Conservation (phyloP, 2,888 invertebrate genomes). For the Trimorus sp. region DNA sequence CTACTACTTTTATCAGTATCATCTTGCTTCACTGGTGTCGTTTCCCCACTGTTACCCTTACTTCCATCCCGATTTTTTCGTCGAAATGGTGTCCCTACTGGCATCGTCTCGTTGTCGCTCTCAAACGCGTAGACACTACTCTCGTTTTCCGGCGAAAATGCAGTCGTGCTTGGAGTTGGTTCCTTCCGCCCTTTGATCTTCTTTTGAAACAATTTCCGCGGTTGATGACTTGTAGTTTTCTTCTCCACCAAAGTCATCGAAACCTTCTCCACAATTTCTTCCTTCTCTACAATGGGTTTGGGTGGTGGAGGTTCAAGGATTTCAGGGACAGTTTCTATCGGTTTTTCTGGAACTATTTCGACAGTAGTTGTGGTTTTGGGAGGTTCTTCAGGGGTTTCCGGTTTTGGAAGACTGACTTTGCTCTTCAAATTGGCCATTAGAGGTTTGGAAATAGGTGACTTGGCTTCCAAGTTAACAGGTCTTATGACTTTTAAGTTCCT, state of each 20-base stretch:
- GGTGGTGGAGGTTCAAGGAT: not conserved
- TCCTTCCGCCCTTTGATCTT: conserved; percentile 83
- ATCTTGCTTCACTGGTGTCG: conserved; percentile 50
- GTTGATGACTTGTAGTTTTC: conserved; percentile 78
- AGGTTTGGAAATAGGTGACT: conserved; percentile 17
- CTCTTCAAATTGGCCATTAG: conserved; percentile 15
- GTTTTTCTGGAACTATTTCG: conserved; percentile 15
- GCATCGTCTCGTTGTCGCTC: conserved; percentile 84
- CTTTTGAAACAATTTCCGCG: conserved; percentile 84
- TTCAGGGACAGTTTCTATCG: conserved; percentile 17
- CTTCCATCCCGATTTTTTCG: conserved; percentile 76
- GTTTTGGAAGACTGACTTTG: not conserved
- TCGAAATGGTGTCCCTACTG: conserved; percentile 84
- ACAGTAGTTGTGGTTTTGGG: not conserved
- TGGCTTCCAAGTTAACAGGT: conserved; percentile 29
- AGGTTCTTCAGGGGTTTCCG: conserved; percentile 17
- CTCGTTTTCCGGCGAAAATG: conserved; percentile 87
- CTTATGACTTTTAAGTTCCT: conserved; percentile 41
- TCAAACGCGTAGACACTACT: conserved; percentile 89
- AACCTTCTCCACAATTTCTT: conserved; percentile 71
- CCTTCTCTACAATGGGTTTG: conserved; percentile 5
- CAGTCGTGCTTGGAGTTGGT: conserved; percentile 82
- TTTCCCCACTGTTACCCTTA: conserved; percentile 45
- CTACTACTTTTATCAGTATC: conserved; percentile 34
- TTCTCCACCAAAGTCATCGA: conserved; percentile 60